A percentile compares a stretch with the other conserved stretches of the same genome.
Conservation (phyloP, 2,113 vertebrate genomes). For the Amphiprion percula region DNA sequence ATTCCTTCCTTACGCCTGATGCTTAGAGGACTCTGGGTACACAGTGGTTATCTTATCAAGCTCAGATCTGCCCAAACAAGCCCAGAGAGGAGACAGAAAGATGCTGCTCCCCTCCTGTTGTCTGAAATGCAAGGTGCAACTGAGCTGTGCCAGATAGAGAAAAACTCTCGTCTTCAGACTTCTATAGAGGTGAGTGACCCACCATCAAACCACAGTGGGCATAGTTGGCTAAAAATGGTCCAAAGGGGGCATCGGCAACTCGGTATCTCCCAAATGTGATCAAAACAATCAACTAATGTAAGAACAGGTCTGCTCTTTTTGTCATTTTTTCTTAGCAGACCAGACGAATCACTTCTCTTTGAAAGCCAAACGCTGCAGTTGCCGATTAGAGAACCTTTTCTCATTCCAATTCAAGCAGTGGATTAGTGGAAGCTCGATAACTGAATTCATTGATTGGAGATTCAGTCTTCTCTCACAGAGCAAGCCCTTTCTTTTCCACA, state of each 20-base stretch:
- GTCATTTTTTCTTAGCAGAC: conserved; percentile 22
- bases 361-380: conserved; percentile 19
- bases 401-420: conserved; percentile 55
- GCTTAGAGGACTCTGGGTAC: conserved; percentile 33
- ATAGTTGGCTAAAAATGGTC: background rate
- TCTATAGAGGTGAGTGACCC: conserved; percentile 2
- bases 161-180: conserved; percentile 20
- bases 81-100: conserved; percentile 35
- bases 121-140: conserved; percentile 30
- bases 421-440: conserved; percentile 68
- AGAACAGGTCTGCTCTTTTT: conserved; percentile 1
- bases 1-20: conserved; percentile 24
- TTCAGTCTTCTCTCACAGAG: conserved; percentile 64
- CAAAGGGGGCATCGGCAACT: background rate
- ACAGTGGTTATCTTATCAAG: conserved; percentile 55
- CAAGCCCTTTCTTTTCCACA: conserved; percentile 56
- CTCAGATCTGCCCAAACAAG: conserved; percentile 59
- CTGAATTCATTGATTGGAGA: conserved; percentile 72
- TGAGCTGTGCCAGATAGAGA: conserved; percentile 23
- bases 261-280: conserved; percentile 32
- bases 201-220: conserved; percentile 26
- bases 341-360: conserved; percentile 20
- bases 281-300: conserved; percentile 6
- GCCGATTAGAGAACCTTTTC: conserved; percentile 26
- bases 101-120: conserved; percentile 33